Evolutionary conservation across 2,888 invertebrate genomes (phyloP), one percentile per base, ranked within the genome.

Genomic region (Drosophila longiperda): DNA sequence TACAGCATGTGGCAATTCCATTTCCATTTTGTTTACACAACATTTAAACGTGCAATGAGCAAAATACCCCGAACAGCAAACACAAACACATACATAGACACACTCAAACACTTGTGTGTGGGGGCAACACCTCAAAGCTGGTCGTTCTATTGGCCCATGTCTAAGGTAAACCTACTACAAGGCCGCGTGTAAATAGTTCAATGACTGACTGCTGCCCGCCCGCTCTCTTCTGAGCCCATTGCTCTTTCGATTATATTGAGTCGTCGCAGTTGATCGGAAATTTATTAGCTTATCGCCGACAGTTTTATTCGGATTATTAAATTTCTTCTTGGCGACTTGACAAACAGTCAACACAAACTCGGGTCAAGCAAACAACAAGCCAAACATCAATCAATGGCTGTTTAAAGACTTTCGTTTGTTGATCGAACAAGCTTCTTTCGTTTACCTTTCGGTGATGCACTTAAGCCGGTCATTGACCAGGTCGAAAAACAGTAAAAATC

Each of bases 141-240:
- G 15, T 53, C 53, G 52, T 73, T 77, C 73, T 77, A 58, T 72
- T 66, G 42, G 62, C 42, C 52, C 78, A 67, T 67, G 65, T 49
- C 68, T 78, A 58, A 73, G 61, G 61, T 50, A 59, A 50, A 61
- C 59, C 26, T 59, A 75, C 26, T 59, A 75, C 84, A 85, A 85
- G 85, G 85, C 82, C 85, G 80, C 82, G 87, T 67, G 85, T 76
- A 89, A 85, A 80, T 87, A 84, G 85, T 85, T 85, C 89, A 85
- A 89, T 87, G 85, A 85, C 85, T 85, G 87, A 15, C 66, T 73
- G 73, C 15, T 17, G 76, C 82, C 64, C 55, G 61, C 60, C 59
- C 54, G 59, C 57, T 69, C 48, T 38, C 8, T 33, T 12, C 61
- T 53, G 26, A 23, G 12, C 8, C 34, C 17, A 20, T 49, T 48